phyloP scores from a whole-genome alignment of 2,113 vertebrate genomes.

The Hiodon alosoides region DNA sequence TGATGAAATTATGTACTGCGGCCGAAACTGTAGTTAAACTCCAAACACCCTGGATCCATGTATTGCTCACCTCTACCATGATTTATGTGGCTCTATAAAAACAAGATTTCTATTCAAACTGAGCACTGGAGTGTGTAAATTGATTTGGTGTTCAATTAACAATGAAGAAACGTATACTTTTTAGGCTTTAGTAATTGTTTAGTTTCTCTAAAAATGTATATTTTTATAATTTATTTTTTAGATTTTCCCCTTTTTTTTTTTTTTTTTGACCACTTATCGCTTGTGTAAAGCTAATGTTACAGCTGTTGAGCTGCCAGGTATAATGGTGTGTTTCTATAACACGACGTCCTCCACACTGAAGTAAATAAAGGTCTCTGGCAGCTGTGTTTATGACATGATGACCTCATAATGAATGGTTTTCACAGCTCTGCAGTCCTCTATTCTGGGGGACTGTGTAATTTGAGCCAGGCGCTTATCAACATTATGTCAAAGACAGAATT shows the following conservation, averaged over 20 bases:
- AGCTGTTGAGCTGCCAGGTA: neutral
- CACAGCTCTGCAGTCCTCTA: slow-evolving; percentile 2
- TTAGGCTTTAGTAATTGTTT: neutral
- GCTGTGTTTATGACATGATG: slow-evolving; percentile 22
- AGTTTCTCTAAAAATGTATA: neutral
- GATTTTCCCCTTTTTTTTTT: slow-evolving; percentile 5
- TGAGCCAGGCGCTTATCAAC: neutral
- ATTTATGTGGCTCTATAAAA: neutral
- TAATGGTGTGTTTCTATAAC: slow-evolving; percentile 1
- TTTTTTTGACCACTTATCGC: neutral
- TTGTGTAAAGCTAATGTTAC: neutral
- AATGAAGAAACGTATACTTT: neutral
- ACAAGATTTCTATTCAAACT: neutral
- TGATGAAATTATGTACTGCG: neutral
- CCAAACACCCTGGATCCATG: neutral
- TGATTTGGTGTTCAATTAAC: too few relatives aligned
- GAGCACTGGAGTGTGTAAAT: neutral
- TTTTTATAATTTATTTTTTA: neutral
- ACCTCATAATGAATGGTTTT: slow-evolving; percentile 26
- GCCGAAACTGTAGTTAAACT: neutral
- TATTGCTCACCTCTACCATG: neutral
- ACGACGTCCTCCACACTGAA: neutral
- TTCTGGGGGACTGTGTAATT: neutral
- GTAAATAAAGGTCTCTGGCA: neutral
- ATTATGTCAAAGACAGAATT: neutral